These are phyloP conservation scores for Rhinophrynus dorsalis DNA, from an alignment of 2,797 vertebrate genomes.

Conservation along the genomic window DNA sequence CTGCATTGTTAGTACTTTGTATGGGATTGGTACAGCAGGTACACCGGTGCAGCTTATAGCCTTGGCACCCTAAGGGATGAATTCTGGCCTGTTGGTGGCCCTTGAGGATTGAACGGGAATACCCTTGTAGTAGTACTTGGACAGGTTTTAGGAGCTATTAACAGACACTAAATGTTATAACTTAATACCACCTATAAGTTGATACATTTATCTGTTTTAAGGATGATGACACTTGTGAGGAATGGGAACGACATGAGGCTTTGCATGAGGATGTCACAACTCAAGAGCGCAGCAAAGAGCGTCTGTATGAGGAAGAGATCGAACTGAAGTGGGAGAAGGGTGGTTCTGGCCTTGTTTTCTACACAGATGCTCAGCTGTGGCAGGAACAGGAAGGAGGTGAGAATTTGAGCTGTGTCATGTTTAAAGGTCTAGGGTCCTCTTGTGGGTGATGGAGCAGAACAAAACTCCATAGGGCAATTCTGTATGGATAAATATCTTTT, in stretches of 20 bases:
- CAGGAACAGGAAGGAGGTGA: slow-evolving; percentile 88
- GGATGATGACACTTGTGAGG: slow-evolving; percentile 90
- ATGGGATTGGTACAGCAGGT: too few species aligned
- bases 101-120: too few species aligned
- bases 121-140: too few species aligned
- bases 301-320: slow-evolving; percentile 91
- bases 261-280: slow-evolving; percentile 88
- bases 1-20: too few species aligned
- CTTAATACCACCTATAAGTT: too few species aligned
- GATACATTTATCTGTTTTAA: slow-evolving; percentile 52
- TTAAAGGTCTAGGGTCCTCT: too few species aligned
- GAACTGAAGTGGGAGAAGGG: slow-evolving; percentile 98
- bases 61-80: too few species aligned
- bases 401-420: accelerated
- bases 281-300: slow-evolving; percentile 85
- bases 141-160: too few species aligned
- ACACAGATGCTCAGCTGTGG: slow-evolving; percentile 96
- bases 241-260: slow-evolving; percentile 93
- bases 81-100: too few species aligned
- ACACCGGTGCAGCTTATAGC: too few species aligned
- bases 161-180: too few species aligned
- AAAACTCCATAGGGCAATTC: neutral
- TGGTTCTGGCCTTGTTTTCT: slow-evolving; percentile 93
- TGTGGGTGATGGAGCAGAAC: neutral
- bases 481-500: too few species aligned